phyloP scores from a whole-genome alignment of 1,140 invertebrate genomes.

The Dinoponera quadriceps region DNA sequence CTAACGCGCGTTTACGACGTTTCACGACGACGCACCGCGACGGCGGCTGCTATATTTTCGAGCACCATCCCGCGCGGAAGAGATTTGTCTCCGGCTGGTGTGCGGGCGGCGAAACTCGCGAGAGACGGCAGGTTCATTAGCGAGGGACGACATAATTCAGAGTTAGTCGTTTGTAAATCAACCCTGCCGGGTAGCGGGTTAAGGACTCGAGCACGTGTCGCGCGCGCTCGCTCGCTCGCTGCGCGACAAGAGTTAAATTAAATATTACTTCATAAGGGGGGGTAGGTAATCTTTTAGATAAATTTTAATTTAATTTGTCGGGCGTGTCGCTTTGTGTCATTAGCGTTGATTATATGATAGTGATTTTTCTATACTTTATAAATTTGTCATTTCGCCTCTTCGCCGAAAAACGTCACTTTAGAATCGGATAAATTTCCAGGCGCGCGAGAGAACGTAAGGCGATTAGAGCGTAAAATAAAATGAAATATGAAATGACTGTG shows the following conservation, averaged over 20 bases:
- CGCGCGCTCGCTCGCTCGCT: background rate
- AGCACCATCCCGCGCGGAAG: conserved; percentile 40
- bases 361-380: conserved; percentile 7
- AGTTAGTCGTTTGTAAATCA: conserved; percentile 65
- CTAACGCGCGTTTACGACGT: conserved; percentile 38
- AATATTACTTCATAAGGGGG: conserved; percentile 11
- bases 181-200: conserved; percentile 28
- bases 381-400: conserved; percentile 34
- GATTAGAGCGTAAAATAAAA: conserved; percentile 13
- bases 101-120: conserved; percentile 6
- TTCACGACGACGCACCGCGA: background rate
- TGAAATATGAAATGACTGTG: no score
- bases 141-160: conserved; percentile 64
- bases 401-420: background rate
- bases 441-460: background rate
- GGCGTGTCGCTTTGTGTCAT: background rate
- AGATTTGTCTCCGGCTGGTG: conserved; percentile 41
- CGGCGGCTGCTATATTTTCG: conserved; percentile 23
- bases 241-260: conserved; percentile 25
- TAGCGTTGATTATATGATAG: conserved; percentile 8
- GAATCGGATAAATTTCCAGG: conserved; percentile 29
- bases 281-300: conserved; percentile 13
- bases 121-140: conserved; percentile 66
- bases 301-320: conserved; percentile 35
- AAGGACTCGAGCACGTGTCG: conserved; percentile 19